Evolutionary conservation across 2,113 vertebrate species (phyloP).

Genomic region (Saccopteryx leptura): DNA sequence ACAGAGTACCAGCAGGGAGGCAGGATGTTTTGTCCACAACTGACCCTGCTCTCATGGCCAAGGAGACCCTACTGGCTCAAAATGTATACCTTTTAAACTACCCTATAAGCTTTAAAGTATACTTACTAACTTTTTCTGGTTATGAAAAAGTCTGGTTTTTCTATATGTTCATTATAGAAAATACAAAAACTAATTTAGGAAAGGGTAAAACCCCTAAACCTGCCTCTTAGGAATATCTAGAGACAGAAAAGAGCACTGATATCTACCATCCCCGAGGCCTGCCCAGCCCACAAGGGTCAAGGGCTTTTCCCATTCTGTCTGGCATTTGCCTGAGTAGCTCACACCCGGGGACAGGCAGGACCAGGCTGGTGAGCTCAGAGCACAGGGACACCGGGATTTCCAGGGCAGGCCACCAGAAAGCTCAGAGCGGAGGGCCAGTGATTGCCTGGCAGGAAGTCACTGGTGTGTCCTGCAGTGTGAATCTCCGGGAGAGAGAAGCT

Average conservation of each 20-base stretch:
- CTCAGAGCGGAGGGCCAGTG: neutral
- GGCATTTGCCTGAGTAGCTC: constrained; percentile 42
- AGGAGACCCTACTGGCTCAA: neutral
- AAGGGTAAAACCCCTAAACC: neutral
- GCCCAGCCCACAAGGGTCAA: too few relatives aligned
- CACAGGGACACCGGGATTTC: neutral
- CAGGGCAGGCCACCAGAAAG: neutral
- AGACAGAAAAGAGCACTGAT: neutral
- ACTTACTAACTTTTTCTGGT: neutral
- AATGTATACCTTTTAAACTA: neutral
- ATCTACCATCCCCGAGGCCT: neutral
- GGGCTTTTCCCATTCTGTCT: neutral
- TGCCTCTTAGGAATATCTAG: neutral
- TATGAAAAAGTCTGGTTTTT: neutral
- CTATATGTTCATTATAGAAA: neutral
- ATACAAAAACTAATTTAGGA: neutral
- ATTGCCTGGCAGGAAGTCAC: neutral
- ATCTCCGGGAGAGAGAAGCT: neutral
- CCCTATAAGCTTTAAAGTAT: neutral
- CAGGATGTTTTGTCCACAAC: neutral
- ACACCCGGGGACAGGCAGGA: constrained; percentile 32
- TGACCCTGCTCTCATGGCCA: neutral
- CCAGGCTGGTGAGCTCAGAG: neutral
- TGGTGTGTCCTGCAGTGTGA: neutral
- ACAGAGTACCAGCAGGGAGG: neutral